Conservation (phyloP, 2,797 vertebrate species). For the Enteromius argenteus region DNA sequence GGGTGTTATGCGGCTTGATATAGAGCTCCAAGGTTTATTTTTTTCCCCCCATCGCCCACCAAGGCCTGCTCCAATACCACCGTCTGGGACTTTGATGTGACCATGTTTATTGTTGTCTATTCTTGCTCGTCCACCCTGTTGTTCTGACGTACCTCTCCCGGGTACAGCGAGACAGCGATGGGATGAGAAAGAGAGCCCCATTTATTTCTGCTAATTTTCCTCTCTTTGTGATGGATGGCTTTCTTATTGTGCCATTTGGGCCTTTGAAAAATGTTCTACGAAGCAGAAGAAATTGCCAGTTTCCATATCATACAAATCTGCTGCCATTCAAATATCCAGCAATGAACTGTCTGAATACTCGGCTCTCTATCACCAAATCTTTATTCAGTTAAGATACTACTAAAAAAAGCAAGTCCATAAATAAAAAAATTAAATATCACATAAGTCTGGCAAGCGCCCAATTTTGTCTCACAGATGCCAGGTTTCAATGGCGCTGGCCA, state of each 20-base stretch:
- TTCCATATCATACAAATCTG: conserved; percentile 74
- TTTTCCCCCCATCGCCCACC: conserved; percentile 66
- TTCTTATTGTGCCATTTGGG: conserved; percentile 82
- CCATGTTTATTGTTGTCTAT: conserved; percentile 80
- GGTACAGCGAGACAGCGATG: conserved; percentile 32
- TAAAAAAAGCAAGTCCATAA: background rate
- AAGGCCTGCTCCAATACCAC: conserved; percentile 73
- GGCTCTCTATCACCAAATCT: conserved; percentile 53
- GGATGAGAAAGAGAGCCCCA: conserved; percentile 68
- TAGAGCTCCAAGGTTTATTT: conserved; percentile 71
- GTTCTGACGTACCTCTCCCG: conserved; percentile 2
- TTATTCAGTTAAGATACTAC: conserved; percentile 43
- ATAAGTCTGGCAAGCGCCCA: background rate
- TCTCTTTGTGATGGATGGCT: conserved; percentile 82
- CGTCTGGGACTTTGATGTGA: conserved; percentile 80
- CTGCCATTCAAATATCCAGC: conserved; percentile 54
- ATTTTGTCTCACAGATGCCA: conserved; percentile 12
- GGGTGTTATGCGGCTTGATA: conserved; percentile 61
- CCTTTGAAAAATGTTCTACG: conserved; percentile 80
- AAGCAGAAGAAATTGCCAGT: conserved; percentile 80
- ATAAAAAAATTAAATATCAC: background rate
- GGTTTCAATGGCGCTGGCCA: background rate
- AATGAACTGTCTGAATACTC: conserved; percentile 60
- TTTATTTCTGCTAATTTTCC: conserved; percentile 84
- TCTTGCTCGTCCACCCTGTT: conserved; percentile 70